Base-by-base conservation (phyloP, 2,113 vertebrate species). In the Anhinga rufa region DNA sequence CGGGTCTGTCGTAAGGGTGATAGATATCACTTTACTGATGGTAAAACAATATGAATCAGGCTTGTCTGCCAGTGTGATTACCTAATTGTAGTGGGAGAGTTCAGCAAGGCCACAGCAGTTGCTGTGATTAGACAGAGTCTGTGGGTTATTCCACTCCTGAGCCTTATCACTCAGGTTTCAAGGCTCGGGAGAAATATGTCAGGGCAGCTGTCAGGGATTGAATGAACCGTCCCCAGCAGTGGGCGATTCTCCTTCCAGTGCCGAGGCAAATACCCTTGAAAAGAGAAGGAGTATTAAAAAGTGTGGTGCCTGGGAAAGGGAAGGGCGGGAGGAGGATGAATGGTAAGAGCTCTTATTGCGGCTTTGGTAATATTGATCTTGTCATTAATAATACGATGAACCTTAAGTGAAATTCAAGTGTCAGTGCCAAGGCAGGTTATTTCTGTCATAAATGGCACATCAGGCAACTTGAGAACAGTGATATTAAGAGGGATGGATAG, bases 21-120 rank as follows among this genome's bases (percentile, higher is more conserved):
- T 93, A 78, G 95, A 96, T 97, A 90, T 66, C 82, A 31, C 87
- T 81, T 88, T 54, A 9, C 93, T 95, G 97, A 94, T 95, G 95
- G 92, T 85, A 97, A 97, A 94, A 88, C 20, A 62, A 79, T 86
- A 96, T 88, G 90, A 95, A 92, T 95, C 96, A 97, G 94, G 64
- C 86, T 57, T 69, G 92, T 85, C 86, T 97, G 95, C 92, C 96
- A 95, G 86, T 0, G 0, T 28, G 75, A 95, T 86, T 76, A 75
- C 79, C 95, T 96, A 87, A 14, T 22, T 82, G 91, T 6, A 80
- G 78, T 1, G 9, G 82, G 77, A 84, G 90, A 80, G 96, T 64
- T 97, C 93, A 93, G 81, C 90, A 72, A 92, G 96, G 96, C 88
- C 94, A 90, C 0, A 9, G 77, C 81, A 42, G 90, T 54, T 8